These are phyloP conservation scores for Liolophura sinensis DNA, from an alignment of 1,140 invertebrate species.

Conservation along the genomic window DNA sequence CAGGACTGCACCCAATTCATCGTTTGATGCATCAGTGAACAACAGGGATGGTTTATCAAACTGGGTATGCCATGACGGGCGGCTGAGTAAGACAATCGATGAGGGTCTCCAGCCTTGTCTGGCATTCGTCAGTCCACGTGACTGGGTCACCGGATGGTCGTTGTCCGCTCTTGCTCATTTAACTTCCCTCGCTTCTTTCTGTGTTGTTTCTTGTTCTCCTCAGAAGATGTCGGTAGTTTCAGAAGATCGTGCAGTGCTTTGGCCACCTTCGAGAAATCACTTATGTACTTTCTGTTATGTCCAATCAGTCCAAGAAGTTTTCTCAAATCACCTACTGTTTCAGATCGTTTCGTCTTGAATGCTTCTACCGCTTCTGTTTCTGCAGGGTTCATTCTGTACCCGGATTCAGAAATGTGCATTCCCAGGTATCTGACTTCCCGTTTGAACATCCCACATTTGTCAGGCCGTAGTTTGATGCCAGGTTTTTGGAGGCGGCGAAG, in stretches of 20 bases:
- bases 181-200: neutral
- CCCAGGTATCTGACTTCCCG: constrained; percentile 23
- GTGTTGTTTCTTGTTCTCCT: constrained; percentile 22
- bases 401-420: constrained; percentile 16
- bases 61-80: constrained; percentile 47
- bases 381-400: constrained; percentile 46
- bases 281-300: constrained; percentile 56
- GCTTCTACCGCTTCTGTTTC: constrained; percentile 55
- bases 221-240: constrained; percentile 27
- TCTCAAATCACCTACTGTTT: constrained; percentile 50
- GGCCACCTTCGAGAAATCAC: constrained; percentile 35
- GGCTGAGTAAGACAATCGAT: constrained; percentile 16
- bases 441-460: constrained; percentile 22
- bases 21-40: constrained; percentile 56
- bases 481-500: constrained; percentile 47
- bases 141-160: constrained; percentile 6
- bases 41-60: constrained; percentile 51
- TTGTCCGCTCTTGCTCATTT: constrained; percentile 7
- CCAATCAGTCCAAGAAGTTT: constrained; percentile 59
- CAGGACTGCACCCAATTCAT: constrained; percentile 56
- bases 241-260: constrained; percentile 16
- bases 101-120: constrained; percentile 4
- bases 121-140: constrained; percentile 13
- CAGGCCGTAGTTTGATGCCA: constrained; percentile 17
- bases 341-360: constrained; percentile 36